phyloP scores from a whole-genome alignment of 2,888 invertebrate species.

The Conchocele bisecta region DNA sequence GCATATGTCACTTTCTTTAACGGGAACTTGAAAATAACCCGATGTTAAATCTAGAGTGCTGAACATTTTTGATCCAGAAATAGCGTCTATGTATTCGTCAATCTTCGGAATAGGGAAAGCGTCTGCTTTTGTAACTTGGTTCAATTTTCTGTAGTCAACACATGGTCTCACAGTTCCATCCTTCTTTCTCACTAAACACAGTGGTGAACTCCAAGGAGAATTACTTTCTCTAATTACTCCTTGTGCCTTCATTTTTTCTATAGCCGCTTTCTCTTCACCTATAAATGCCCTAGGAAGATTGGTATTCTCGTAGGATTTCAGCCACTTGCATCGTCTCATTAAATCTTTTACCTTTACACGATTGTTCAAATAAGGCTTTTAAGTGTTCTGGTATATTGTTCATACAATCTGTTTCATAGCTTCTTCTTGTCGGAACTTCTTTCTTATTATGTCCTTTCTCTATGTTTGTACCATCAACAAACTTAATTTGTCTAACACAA shows the following conservation, averaged over 20 bases:
- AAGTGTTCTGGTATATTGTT: too few species aligned
- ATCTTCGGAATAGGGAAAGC: constrained; percentile 49
- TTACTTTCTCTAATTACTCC: constrained; percentile 18
- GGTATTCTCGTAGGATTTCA: too few species aligned
- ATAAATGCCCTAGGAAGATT: constrained; percentile 24
- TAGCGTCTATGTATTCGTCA: constrained; percentile 47
- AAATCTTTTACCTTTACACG: too few species aligned
- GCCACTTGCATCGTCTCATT: too few species aligned
- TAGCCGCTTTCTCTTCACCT: constrained; percentile 23
- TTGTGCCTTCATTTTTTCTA: constrained; percentile 28
- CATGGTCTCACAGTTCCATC: constrained; percentile 41
- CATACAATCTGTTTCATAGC: too few species aligned
- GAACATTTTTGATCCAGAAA: constrained; percentile 40
- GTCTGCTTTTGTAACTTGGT: constrained; percentile 39
- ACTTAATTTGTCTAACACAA: too few species aligned
- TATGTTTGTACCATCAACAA: too few species aligned
- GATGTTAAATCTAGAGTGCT: constrained; percentile 40
- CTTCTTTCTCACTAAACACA: constrained; percentile 38
- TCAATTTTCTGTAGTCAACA: constrained; percentile 44
- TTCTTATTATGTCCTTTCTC: too few species aligned
- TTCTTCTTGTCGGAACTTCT: too few species aligned
- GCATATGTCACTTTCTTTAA: constrained; percentile 32
- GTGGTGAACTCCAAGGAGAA: constrained; percentile 43
- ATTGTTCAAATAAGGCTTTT: too few species aligned
- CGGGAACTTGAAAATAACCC: constrained; percentile 51